Conservation (phyloP, 2,113 vertebrate genomes). For the Hylia prasina region DNA sequence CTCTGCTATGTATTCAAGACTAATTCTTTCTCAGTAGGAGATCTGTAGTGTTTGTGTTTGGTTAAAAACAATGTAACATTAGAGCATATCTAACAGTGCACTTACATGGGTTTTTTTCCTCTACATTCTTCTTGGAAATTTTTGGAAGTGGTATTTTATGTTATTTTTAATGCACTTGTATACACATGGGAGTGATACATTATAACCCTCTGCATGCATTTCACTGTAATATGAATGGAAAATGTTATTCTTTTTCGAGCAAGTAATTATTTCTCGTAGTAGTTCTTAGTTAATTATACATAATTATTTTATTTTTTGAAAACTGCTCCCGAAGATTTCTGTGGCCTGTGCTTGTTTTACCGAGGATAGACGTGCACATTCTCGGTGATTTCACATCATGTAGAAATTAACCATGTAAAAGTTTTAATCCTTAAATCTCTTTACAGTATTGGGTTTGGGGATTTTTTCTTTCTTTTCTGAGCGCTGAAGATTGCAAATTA, state of each 20-base stretch:
- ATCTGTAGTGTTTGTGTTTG: background rate
- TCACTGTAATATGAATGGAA: background rate
- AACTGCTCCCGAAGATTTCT: background rate
- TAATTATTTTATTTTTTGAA: background rate
- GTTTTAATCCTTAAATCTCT: slow-evolving; percentile 3
- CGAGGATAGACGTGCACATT: background rate
- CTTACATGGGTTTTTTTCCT: background rate
- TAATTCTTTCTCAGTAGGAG: slow-evolving; percentile 33
- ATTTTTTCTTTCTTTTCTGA: background rate
- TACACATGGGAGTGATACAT: background rate
- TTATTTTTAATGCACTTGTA: background rate
- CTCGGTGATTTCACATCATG: background rate
- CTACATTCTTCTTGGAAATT: background rate
- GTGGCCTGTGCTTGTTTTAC: background rate
- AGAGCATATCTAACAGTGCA: background rate
- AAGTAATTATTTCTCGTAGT: background rate
- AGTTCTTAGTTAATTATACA: background rate
- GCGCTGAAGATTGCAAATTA: background rate
- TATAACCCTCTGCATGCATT: background rate
- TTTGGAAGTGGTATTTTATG: background rate
- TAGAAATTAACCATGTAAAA: slow-evolving; percentile 28
- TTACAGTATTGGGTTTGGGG: background rate
- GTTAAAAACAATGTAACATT: background rate
- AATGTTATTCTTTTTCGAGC: background rate
- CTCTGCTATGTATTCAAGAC: slow-evolving; percentile 15